Conservation (phyloP, 1,140 invertebrate species). For the Drosophila nasuta region DNA sequence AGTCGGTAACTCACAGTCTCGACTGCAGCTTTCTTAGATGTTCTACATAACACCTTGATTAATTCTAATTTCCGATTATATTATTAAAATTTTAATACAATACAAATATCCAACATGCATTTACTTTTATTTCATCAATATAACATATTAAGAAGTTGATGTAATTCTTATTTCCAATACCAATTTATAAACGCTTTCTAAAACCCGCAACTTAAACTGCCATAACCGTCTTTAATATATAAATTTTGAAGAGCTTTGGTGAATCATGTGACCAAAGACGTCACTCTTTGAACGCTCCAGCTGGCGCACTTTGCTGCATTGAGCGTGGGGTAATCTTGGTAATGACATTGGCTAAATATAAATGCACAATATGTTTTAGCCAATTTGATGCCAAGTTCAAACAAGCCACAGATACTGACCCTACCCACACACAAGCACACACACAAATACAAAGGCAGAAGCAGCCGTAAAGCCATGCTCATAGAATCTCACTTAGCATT, state of each 20-base stretch:
- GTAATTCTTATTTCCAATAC: too few species aligned
- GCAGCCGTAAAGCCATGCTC: slow-evolving; percentile 10
- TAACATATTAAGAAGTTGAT: too few species aligned
- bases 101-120: too few species aligned
- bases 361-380: slow-evolving; percentile 56
- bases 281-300: slow-evolving; percentile 7
- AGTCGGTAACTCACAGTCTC: too few species aligned
- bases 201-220: too few species aligned
- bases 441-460: slow-evolving; percentile 1
- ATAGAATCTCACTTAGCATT: slow-evolving; percentile 50
- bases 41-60: too few species aligned
- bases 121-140: too few species aligned
- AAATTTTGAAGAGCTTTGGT: not conserved
- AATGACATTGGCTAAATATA: slow-evolving; percentile 60
- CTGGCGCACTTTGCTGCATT: slow-evolving; percentile 24
- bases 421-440: slow-evolving; percentile 32
- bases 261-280: not conserved
- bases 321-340: slow-evolving; percentile 34
- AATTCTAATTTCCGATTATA: too few species aligned
- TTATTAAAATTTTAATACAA: too few species aligned
- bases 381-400: slow-evolving; percentile 60
- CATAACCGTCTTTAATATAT: not conserved
- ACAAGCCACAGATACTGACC: slow-evolving; percentile 40
- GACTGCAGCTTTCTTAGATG: too few species aligned
- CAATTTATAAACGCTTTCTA: too few species aligned